A percentile compares a stretch with the other conserved stretches of the same genome.
Conservation (phyloP, 1,140 invertebrate genomes). For the Caenorhabditis latens region DNA sequence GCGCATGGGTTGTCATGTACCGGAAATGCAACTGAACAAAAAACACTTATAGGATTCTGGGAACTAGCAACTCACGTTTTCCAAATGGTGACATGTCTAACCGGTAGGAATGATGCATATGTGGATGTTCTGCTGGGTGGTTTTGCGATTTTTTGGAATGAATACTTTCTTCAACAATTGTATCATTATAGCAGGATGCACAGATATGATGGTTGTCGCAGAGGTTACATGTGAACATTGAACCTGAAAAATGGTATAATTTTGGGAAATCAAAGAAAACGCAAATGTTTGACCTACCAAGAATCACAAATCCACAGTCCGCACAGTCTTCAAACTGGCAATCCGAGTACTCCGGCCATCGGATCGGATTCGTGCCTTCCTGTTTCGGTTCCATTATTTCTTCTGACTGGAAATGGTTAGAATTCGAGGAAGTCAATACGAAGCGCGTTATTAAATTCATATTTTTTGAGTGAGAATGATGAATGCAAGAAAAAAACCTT, state of each 20-base stretch:
- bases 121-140: conserved; percentile 9
- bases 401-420: not conserved
- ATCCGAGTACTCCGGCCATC: conserved; percentile 40
- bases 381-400: conserved; percentile 9
- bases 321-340: conserved; percentile 43
- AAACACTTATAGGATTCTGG: not conserved
- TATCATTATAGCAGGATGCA: conserved; percentile 42
- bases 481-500: not conserved
- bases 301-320: conserved; percentile 5
- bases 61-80: conserved; percentile 15
- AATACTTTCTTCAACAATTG: conserved; percentile 34
- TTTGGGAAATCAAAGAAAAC: not conserved
- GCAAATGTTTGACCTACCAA: not conserved
- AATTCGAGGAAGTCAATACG: not conserved
- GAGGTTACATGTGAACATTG: conserved; percentile 33
- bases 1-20: conserved; percentile 52
- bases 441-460: not conserved
- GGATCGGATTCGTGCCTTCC: conserved; percentile 27
- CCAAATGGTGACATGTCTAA: conserved; percentile 39
- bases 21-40: conserved; percentile 37
- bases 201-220: conserved; percentile 51
- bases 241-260: conserved; percentile 6
- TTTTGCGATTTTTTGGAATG: conserved; percentile 18
- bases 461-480: not conserved
- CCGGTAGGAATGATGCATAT: conserved; percentile 46